phyloP scores from a whole-genome alignment of 2,888 invertebrate species.

The Polydrusus cervinus region DNA sequence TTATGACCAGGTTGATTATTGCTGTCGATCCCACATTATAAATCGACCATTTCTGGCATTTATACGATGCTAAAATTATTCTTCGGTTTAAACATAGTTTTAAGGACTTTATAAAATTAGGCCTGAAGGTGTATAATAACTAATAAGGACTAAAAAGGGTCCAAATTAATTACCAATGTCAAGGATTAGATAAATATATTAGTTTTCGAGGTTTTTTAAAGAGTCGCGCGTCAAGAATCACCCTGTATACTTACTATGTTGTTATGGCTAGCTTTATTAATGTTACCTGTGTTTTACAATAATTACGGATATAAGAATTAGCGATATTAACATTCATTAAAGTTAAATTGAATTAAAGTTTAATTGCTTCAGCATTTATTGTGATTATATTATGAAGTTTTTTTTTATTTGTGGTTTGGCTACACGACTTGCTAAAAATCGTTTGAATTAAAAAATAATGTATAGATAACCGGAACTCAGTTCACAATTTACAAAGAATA shows the following conservation, averaged over 20 bases:
- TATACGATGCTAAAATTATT: too few relatives aligned
- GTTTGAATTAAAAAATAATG: not conserved
- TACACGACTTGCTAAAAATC: not conserved
- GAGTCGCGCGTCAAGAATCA: too few relatives aligned
- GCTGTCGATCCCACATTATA: too few relatives aligned
- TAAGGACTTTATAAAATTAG: too few relatives aligned
- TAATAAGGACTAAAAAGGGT: too few relatives aligned
- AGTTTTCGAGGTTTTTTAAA: too few relatives aligned
- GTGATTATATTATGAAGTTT: slow-evolving; percentile 27
- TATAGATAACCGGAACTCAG: not conserved
- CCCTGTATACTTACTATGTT: slow-evolving; percentile 9
- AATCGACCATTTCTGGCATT: too few relatives aligned
- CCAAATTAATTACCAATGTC: too few relatives aligned
- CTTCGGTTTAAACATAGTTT: too few relatives aligned
- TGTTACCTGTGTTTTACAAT: slow-evolving; percentile 30
- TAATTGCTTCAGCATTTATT: slow-evolving; percentile 39
- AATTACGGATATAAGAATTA: slow-evolving; percentile 35
- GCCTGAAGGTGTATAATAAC: too few relatives aligned
- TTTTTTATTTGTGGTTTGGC: slow-evolving; percentile 4
- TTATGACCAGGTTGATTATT: too few relatives aligned
- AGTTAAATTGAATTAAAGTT: slow-evolving; percentile 32
- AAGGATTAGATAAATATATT: too few relatives aligned
- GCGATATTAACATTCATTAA: slow-evolving; percentile 36
- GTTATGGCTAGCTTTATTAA: slow-evolving; percentile 34
- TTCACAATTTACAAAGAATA: not conserved